Evolutionary conservation across 2,888 invertebrate genomes (phyloP).

Genomic region (Pristionchus fissidentatus): DNA sequence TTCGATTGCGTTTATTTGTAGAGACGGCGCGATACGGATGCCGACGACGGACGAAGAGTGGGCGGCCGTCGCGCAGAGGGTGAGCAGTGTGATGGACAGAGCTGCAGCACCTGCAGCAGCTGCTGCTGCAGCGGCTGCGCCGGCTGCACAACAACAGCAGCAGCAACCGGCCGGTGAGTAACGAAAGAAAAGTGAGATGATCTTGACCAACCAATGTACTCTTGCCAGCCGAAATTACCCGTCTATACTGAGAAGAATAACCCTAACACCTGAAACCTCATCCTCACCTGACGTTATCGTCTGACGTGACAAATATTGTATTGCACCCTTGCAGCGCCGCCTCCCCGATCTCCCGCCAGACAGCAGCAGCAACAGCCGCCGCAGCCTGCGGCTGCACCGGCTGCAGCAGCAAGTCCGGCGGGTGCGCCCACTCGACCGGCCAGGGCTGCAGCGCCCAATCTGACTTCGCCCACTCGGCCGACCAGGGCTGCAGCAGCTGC

Average conservation of each 20-base stretch:
- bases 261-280: no score
- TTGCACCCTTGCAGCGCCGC: not conserved
- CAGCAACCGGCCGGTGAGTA: not conserved
- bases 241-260: no score
- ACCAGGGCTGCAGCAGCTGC: not conserved
- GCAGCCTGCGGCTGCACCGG: not conserved
- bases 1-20: no score
- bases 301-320: no score
- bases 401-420: not conserved
- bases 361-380: not conserved
- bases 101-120: not conserved
- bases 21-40: not conserved
- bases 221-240: no score
- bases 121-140: not conserved
- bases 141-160: not conserved
- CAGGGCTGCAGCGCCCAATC: not conserved
- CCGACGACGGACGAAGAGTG: not conserved
- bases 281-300: no score
- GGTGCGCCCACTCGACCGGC: not conserved
- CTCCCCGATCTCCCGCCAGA: not conserved
- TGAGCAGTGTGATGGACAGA: not conserved
- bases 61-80: not conserved
- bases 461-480: no score
- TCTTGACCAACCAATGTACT: no score
- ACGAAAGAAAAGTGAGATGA: no score